Percentiles rank a stretch among this genome's conserved stretches.
These are phyloP conservation scores for Grammomys dolichurus DNA, from an alignment of 2,113 vertebrate species.

Conservation along the genomic window DNA sequence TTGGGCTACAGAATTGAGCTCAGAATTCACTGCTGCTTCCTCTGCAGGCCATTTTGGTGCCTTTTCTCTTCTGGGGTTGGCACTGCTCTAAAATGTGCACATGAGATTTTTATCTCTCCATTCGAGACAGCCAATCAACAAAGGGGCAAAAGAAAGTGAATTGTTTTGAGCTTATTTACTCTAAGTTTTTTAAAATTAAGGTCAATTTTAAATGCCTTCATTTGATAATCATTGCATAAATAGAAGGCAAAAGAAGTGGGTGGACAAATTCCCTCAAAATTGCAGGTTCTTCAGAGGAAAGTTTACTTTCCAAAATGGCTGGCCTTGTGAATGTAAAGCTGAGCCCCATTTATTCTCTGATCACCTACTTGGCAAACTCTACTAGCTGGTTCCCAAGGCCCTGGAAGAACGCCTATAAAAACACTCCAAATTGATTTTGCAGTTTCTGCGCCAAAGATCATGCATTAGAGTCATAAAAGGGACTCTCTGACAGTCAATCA, in stretches of 20 bases:
- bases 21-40: conserved; percentile 64
- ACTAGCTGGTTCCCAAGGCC: neutral
- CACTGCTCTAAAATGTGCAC: conserved; percentile 32
- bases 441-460: conserved; percentile 19
- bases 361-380: neutral
- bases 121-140: neutral
- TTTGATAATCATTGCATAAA: conserved; percentile 41
- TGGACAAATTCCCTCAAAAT: neutral
- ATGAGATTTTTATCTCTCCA: conserved; percentile 31
- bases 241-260: neutral
- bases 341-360: neutral
- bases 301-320: conserved; percentile 46
- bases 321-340: conserved; percentile 11
- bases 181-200: neutral
- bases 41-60: conserved; percentile 25
- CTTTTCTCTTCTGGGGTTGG: conserved; percentile 1
- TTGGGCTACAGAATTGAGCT: conserved; percentile 28
- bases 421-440: conserved; percentile 42
- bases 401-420: conserved; percentile 27
- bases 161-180: conserved; percentile 19
- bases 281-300: conserved; percentile 18
- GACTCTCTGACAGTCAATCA: neutral
- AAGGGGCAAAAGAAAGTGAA: conserved; percentile 44
- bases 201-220: conserved; percentile 15
- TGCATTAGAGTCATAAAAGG: neutral